Base-by-base conservation (phyloP, 2,797 vertebrate species). In the Glossophaga mutica region DNA sequence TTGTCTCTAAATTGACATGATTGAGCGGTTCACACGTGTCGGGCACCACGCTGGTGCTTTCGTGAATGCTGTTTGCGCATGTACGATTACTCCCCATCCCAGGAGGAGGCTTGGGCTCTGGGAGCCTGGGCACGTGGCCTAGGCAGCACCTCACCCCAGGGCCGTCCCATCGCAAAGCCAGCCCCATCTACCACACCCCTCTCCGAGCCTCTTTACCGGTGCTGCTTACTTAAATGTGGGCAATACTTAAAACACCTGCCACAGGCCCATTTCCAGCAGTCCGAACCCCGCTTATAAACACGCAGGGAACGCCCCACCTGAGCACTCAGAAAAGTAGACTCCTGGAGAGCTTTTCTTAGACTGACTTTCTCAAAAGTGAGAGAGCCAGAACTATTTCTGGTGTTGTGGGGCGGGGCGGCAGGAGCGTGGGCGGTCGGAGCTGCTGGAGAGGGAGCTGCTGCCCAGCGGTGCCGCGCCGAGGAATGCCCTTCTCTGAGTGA, bases 391-490 rank as follows among this genome's bases (percentile, higher is more conserved):
- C 37, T 76, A 0, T 26, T 46, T 37, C 50, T 46, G 55, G 84
- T 48, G 18, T 84, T 29, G 6, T 11, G 0, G 50, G 84, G 14
- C 5, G 3, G 29, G 29, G 26, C 3, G 14, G 87, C n/a, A 67
- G 59, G 6, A 55, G 82, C 22, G 24, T 7, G 55, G 26, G 44
- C 22, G 32, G 34, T 37, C 50, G 42, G 70, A 67, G 37, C 37
- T 59, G 26, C n/a, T 34, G 39, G 73, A 57, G 82, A 65, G 32
- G 21, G n/a, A 65, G 48, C 34, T 55, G 71, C 82, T 73, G 68
- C n/a, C 50, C 19, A 0, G 14, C 7, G 82, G 42, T 19, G 2
- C 52, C 15, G 74, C 39, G 6, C 39, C 6, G 0, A 0, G 2
- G 4, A 8, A 32, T 18, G 39, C 12, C 46, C 34, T 67, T 3